A percentile compares a stretch with the other conserved stretches of the same genome.
Conservation (phyloP, 1,140 invertebrate genomes). For the Plectrocnemia conspersa region DNA sequence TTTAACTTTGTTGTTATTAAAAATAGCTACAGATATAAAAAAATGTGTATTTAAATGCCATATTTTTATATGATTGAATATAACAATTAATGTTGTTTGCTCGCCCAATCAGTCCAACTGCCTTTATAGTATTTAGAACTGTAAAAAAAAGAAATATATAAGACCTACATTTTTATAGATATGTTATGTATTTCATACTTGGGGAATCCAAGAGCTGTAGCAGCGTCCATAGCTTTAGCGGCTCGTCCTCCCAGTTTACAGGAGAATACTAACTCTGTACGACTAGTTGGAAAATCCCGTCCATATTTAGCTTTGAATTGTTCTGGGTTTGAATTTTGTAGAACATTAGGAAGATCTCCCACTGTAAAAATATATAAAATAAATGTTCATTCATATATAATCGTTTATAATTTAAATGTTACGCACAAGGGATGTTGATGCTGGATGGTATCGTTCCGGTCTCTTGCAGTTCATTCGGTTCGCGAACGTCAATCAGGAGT, state of each 20-base stretch:
- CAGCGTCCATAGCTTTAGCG: constrained; percentile 48
- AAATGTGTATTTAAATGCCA: too few species aligned
- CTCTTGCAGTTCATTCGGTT: constrained; percentile 58
- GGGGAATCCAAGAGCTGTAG: constrained; percentile 47
- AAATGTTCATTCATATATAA: background rate
- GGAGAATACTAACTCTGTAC: constrained; percentile 52
- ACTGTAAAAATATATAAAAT: constrained; percentile 44
- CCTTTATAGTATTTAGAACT: constrained; percentile 86
- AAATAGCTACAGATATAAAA: too few species aligned
- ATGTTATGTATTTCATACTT: constrained; percentile 43
- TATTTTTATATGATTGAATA: background rate
- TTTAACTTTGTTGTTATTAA: too few species aligned
- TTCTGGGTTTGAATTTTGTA: constrained; percentile 46
- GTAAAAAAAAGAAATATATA: constrained; percentile 51
- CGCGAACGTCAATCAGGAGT: constrained; percentile 63
- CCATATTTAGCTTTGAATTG: constrained; percentile 49
- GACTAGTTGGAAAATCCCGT: constrained; percentile 45
- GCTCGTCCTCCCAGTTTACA: constrained; percentile 53
- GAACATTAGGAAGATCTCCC: constrained; percentile 43
- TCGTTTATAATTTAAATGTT: constrained; percentile 16
- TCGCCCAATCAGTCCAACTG: constrained; percentile 75
- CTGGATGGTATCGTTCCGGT: constrained; percentile 63
- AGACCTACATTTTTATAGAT: constrained; percentile 32
- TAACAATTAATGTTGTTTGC: constrained; percentile 37
- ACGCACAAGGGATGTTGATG: constrained; percentile 66